These are phyloP conservation scores for Garrulus glandarius DNA, from an alignment of 2,797 vertebrate species.

Conservation along the genomic window DNA sequence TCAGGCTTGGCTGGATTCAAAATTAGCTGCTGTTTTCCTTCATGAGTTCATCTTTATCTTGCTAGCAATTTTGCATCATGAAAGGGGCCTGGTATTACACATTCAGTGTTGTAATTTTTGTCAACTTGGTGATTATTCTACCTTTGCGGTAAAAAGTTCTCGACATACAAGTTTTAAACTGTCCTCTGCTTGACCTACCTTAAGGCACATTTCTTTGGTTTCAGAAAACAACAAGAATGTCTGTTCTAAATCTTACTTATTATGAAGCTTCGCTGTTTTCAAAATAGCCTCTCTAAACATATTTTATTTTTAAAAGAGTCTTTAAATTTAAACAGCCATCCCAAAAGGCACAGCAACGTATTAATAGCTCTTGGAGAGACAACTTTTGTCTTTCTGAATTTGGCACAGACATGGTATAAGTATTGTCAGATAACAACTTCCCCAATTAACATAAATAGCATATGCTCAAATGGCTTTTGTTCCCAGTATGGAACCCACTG, in stretches of 20 bases:
- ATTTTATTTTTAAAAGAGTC: background rate
- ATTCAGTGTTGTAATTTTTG: background rate
- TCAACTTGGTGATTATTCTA: background rate
- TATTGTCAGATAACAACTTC: slow-evolving; percentile 6
- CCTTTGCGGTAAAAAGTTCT: background rate
- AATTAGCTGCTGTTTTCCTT: slow-evolving; percentile 12
- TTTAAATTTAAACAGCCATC: background rate
- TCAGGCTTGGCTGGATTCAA: slow-evolving; percentile 6
- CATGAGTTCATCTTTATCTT: background rate
- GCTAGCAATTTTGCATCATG: background rate
- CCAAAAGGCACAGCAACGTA: background rate
- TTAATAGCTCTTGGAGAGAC: background rate
- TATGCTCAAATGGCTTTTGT: slow-evolving; percentile 17
- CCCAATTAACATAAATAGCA: slow-evolving; percentile 1
- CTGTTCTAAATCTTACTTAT: background rate
- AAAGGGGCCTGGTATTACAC: background rate
- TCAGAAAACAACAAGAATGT: background rate
- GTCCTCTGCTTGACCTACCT: background rate
- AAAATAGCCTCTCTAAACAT: background rate
- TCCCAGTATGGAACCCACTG: background rate
- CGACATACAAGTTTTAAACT: background rate
- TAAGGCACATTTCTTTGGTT: background rate
- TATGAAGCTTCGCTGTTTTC: background rate
- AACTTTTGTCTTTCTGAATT: background rate
- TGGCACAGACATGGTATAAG: background rate